These are phyloP conservation scores for Beris morrisii DNA, from an alignment of 2,888 invertebrate genomes.

Conservation along the genomic window DNA sequence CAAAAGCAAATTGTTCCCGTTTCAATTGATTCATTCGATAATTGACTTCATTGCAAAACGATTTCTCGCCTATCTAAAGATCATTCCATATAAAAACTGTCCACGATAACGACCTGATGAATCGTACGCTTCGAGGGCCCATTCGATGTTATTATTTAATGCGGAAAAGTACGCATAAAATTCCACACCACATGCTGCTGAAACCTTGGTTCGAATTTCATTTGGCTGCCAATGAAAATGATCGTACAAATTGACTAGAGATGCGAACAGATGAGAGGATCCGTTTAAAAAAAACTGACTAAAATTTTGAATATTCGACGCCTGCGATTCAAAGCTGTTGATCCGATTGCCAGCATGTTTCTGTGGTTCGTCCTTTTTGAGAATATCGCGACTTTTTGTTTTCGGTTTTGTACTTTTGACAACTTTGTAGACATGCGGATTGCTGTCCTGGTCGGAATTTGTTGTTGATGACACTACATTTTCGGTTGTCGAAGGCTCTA, in stretches of 20 bases:
- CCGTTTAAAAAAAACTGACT: neutral
- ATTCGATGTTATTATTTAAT: slow-evolving; percentile 63
- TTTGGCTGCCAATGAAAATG: slow-evolving; percentile 54
- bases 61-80: slow-evolving; percentile 77
- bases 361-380: slow-evolving; percentile 48
- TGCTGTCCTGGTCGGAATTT: neutral
- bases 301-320: neutral
- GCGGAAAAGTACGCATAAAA: slow-evolving; percentile 63
- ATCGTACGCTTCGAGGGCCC: slow-evolving; percentile 81
- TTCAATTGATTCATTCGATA: slow-evolving; percentile 41
- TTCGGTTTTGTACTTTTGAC: slow-evolving; percentile 45
- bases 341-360: slow-evolving; percentile 48
- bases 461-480: neutral
- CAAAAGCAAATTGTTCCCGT: slow-evolving; percentile 50
- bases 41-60: slow-evolving; percentile 66
- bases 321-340: slow-evolving; percentile 48
- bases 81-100: slow-evolving; percentile 79
- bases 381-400: slow-evolving; percentile 48
- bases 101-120: slow-evolving; percentile 79
- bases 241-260: slow-evolving; percentile 52
- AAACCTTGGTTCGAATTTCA: slow-evolving; percentile 56
- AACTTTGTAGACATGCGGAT: slow-evolving; percentile 51
- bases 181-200: slow-evolving; percentile 60
- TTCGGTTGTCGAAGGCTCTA: neutral
- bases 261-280: slow-evolving; percentile 45